A percentile compares a stretch with the other conserved stretches of the same genome.
Evolutionary conservation across 2,888 invertebrate genomes (phyloP).

Genomic region (Tetragonisca angustula): DNA sequence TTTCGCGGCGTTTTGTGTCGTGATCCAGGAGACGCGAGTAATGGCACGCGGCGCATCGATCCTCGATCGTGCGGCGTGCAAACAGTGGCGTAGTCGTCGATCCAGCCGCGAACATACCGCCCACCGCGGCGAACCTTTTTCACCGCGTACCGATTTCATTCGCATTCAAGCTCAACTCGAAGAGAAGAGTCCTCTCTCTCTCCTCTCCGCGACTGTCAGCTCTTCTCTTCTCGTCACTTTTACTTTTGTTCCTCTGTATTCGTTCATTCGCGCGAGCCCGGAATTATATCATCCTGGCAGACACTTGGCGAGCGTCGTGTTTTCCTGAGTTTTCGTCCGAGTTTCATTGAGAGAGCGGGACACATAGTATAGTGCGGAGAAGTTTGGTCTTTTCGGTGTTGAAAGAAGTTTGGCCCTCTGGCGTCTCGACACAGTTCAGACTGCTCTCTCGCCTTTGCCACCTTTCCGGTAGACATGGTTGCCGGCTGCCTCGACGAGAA

Average conservation of each 20-base stretch:
- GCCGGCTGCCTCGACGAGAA: slow-evolving; percentile 42
- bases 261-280: too few species aligned
- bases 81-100: slow-evolving; percentile 45
- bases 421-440: too few species aligned
- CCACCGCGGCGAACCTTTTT: slow-evolving; percentile 36
- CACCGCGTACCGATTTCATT: slow-evolving; percentile 13
- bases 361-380: too few species aligned
- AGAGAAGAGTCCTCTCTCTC: too few species aligned
- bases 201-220: background rate
- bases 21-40: slow-evolving; percentile 24
- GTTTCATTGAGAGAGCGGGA: too few species aligned
- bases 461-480: slow-evolving; percentile 35
- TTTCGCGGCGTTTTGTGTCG: slow-evolving; percentile 11
- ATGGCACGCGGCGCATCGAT: slow-evolving; percentile 44
- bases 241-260: background rate
- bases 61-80: slow-evolving; percentile 26
- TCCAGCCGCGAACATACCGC: slow-evolving; percentile 33
- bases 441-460: background rate
- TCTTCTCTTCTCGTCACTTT: too few species aligned
- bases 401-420: too few species aligned
- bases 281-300: too few species aligned
- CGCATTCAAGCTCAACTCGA: background rate
- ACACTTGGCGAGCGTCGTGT: too few species aligned
- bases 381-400: too few species aligned
- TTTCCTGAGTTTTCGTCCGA: too few species aligned